phyloP scores from a whole-genome alignment of 2,113 vertebrate genomes.

The Proteles cristata region DNA sequence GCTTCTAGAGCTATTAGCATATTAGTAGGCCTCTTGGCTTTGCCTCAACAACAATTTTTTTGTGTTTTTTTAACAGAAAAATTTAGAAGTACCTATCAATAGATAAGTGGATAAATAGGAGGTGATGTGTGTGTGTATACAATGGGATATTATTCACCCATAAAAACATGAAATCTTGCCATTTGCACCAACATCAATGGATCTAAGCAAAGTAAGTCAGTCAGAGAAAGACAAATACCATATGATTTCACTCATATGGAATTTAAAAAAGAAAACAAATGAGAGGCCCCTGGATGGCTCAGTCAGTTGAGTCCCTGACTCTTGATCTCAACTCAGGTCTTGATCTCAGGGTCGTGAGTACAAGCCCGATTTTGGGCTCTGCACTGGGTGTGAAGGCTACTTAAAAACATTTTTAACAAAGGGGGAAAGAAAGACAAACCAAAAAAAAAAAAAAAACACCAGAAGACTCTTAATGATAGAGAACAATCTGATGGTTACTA shows the following conservation, averaged over 20 bases:
- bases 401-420: neutral
- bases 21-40: neutral
- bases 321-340: too few relatives aligned
- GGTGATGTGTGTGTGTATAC: neutral
- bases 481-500: neutral
- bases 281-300: neutral
- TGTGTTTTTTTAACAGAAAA: constrained; percentile 1
- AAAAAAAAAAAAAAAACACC: neutral
- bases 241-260: neutral
- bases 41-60: neutral
- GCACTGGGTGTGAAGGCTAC: too few relatives aligned
- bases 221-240: neutral
- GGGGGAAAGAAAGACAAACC: neutral
- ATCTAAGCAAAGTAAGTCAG: neutral
- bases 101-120: neutral
- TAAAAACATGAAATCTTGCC: neutral
- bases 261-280: neutral
- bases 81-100: neutral
- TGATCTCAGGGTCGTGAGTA: too few relatives aligned
- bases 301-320: too few relatives aligned
- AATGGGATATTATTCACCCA: neutral
- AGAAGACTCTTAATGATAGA: neutral
- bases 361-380: too few relatives aligned
- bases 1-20: neutral
- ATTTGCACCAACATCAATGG: neutral